Conservation (phyloP, 2,888 invertebrate genomes). For the Spicauda simplicius region DNA sequence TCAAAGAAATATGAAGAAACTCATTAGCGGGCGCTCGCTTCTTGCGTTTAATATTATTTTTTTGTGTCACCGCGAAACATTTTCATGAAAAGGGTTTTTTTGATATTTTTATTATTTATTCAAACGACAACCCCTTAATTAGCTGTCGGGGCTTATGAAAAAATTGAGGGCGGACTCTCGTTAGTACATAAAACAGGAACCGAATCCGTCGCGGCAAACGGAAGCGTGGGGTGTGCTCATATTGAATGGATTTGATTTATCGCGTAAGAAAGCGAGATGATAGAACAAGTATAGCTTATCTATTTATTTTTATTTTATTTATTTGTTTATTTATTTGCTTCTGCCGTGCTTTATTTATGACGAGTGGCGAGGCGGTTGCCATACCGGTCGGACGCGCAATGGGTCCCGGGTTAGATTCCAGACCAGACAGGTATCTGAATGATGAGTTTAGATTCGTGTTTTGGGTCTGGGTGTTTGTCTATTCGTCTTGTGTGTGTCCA, state of each 20-base stretch:
- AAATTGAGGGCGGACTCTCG: slow-evolving; percentile 53
- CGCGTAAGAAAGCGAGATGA: too few relatives aligned
- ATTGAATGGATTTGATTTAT: slow-evolving; percentile 10
- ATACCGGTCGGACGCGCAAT: too few relatives aligned
- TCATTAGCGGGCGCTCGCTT: slow-evolving; percentile 18
- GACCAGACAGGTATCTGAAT: too few relatives aligned
- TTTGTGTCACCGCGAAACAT: slow-evolving; percentile 39
- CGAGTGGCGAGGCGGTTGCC: too few relatives aligned
- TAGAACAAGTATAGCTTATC: too few relatives aligned
- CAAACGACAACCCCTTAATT: slow-evolving; percentile 53
- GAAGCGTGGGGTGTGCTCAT: slow-evolving; percentile 13
- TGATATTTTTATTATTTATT: slow-evolving; percentile 46
- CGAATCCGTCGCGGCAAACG: slow-evolving; percentile 20
- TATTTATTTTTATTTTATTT: too few relatives aligned
- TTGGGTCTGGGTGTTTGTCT: too few relatives aligned
- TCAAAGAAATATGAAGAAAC: slow-evolving; percentile 29
- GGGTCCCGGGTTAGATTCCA: too few relatives aligned
- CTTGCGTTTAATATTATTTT: slow-evolving; percentile 26
- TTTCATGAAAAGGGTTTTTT: slow-evolving; percentile 42
- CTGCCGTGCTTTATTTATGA: too few relatives aligned
- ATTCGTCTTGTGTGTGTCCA: too few relatives aligned
- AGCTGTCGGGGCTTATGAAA: slow-evolving; percentile 59
- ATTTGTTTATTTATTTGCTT: too few relatives aligned
- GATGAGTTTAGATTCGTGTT: too few relatives aligned
- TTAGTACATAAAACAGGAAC: slow-evolving; percentile 56